Evolutionary conservation across 2,888 invertebrate genomes (phyloP).

Genomic region (Bombylius major): DNA sequence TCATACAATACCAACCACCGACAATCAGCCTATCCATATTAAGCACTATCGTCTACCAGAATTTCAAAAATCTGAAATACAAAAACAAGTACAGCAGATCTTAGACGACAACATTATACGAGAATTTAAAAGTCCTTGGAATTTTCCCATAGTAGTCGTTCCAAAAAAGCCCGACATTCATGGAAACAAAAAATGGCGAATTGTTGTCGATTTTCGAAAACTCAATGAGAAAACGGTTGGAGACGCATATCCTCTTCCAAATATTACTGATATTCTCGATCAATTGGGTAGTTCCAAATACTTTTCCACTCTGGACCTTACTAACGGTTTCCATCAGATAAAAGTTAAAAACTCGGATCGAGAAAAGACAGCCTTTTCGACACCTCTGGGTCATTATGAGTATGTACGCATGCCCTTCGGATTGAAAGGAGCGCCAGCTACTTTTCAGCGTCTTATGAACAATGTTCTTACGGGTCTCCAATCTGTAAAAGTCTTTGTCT

Average conservation of each 20-base stretch:
- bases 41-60: background rate
- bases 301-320: background rate
- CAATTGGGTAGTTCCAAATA: background rate
- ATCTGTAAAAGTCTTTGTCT: slow-evolving; percentile 24
- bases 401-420: no score
- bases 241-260: background rate
- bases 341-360: background rate
- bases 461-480: slow-evolving; percentile 21
- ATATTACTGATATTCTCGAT: background rate
- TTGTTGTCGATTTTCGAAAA: background rate
- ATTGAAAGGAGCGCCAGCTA: no score
- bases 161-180: background rate
- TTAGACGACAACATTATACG: background rate
- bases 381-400: no score
- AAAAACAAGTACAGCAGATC: background rate
- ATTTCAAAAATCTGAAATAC: background rate
- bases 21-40: background rate
- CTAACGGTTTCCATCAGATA: background rate
- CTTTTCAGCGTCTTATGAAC: no score
- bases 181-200: background rate
- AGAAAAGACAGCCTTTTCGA: background rate
- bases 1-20: background rate
- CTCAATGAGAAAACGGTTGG: background rate
- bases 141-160: background rate
- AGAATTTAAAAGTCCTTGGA: background rate